A percentile compares a stretch with the other conserved stretches of the same genome.
These are phyloP conservation scores for Panagrolaimus sp. DNA, from an alignment of 1,140 invertebrate species.

Conservation along the genomic window DNA sequence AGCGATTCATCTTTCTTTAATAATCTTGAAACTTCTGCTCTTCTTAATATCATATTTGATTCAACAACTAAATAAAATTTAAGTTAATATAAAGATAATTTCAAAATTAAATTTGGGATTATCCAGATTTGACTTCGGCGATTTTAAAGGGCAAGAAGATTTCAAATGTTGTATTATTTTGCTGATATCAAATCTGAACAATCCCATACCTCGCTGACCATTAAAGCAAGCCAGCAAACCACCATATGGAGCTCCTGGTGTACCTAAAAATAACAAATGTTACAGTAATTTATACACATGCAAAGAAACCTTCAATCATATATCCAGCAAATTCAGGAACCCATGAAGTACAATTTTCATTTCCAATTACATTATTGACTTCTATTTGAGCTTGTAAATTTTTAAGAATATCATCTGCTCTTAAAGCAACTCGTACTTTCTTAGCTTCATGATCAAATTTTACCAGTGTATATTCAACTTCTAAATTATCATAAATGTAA, in stretches of 20 bases:
- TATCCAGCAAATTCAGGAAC: slow-evolving; percentile 94
- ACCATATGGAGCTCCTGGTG: slow-evolving; percentile 84
- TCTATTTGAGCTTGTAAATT: slow-evolving; percentile 70
- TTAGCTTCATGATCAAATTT: slow-evolving; percentile 85
- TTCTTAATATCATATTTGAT: slow-evolving; percentile 78
- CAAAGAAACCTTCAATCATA: slow-evolving; percentile 73
- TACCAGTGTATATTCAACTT: slow-evolving; percentile 87
- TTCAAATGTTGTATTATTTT: too few species aligned
- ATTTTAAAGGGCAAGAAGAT: too few species aligned
- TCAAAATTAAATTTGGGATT: too few species aligned
- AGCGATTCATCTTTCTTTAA: slow-evolving; percentile 75
- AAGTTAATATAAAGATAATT: too few species aligned
- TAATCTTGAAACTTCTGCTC: slow-evolving; percentile 75
- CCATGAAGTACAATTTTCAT: slow-evolving; percentile 70
- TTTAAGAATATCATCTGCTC: slow-evolving; percentile 72
- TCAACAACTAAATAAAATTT: slow-evolving; percentile 80
- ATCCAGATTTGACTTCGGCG: too few species aligned
- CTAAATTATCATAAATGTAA: too few species aligned
- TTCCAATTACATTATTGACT: slow-evolving; percentile 73
- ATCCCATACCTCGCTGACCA: too few species aligned
- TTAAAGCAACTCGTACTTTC: slow-evolving; percentile 72
- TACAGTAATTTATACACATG: too few species aligned
- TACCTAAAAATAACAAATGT: slow-evolving; percentile 64
- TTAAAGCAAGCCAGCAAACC: slow-evolving; percentile 54
- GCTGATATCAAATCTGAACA: too few species aligned